A percentile compares a stretch with the other conserved stretches of the same genome.
Evolutionary conservation across 2,113 vertebrate genomes (phyloP).

Genomic region (Egretta garzetta): DNA sequence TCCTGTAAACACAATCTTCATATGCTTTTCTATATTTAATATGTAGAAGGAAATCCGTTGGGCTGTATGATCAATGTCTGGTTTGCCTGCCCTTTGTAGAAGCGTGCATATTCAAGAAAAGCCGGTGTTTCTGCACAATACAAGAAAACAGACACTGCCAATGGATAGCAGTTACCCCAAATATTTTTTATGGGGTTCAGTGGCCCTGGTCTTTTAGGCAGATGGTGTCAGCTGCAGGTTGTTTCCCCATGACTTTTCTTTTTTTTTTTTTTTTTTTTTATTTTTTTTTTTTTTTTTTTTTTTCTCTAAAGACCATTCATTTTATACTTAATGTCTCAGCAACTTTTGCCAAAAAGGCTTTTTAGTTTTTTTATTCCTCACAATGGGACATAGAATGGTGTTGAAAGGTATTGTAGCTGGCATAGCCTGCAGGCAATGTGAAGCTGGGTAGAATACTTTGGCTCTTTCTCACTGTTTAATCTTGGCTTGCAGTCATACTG

Average conservation of each 20-base stretch:
- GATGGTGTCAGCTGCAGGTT: slow-evolving; percentile 6
- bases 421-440: neutral
- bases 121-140: neutral
- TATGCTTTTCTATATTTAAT: neutral
- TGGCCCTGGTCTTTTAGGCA: neutral
- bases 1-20: neutral
- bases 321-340: neutral
- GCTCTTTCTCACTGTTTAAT: slow-evolving; percentile 28
- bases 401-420: slow-evolving; percentile 55
- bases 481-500: slow-evolving; percentile 15
- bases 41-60: neutral
- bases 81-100: neutral
- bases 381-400: neutral
- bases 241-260: neutral
- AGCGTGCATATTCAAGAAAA: neutral
- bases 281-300: no score
- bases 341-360: neutral
- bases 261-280: no score
- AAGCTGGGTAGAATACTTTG: neutral
- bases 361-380: slow-evolving; percentile 16
- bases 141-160: neutral
- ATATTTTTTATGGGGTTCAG: neutral
- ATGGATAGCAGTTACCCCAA: neutral
- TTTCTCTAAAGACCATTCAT: neutral
- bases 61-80: neutral